A percentile compares a stretch with the other conserved stretches of the same genome.
Evolutionary conservation across 2,888 invertebrate genomes (phyloP).

Genomic region (Agonopterix arenella): DNA sequence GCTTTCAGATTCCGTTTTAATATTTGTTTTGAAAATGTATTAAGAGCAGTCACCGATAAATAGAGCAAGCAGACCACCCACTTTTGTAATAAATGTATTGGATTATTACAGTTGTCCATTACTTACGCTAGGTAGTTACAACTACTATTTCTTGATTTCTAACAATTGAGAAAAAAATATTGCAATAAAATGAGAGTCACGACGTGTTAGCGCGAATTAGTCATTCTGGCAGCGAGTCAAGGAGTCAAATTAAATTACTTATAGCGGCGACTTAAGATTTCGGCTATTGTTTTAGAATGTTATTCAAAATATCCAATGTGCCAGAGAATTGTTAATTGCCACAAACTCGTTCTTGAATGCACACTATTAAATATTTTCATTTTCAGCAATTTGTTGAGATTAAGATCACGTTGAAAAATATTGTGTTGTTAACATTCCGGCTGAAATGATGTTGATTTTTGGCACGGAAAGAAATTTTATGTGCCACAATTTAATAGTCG

Average conservation of each 20-base stretch:
- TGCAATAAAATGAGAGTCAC: slow-evolving; percentile 52
- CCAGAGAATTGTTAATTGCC: slow-evolving; percentile 19
- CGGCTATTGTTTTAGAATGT: slow-evolving; percentile 56
- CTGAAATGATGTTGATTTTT: slow-evolving; percentile 63
- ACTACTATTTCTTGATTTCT: slow-evolving; percentile 21
- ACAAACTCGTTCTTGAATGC: slow-evolving; percentile 43
- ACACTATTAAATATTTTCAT: slow-evolving; percentile 56
- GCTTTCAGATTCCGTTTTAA: too few species aligned
- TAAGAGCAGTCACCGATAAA: background rate
- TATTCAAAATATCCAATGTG: slow-evolving; percentile 39
- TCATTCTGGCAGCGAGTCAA: slow-evolving; percentile 69
- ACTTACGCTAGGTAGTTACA: slow-evolving; percentile 1
- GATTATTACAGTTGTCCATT: slow-evolving; percentile 8
- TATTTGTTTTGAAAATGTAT: background rate
- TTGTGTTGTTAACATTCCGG: slow-evolving; percentile 70
- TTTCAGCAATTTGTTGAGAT: slow-evolving; percentile 66
- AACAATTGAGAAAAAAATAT: slow-evolving; percentile 50
- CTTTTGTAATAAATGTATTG: slow-evolving; percentile 5
- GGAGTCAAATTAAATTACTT: slow-evolving; percentile 55
- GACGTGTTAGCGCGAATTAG: slow-evolving; percentile 55
- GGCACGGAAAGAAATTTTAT: slow-evolving; percentile 59
- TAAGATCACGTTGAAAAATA: slow-evolving; percentile 63
- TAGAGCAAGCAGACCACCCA: slow-evolving; percentile 4
- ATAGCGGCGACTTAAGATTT: slow-evolving; percentile 45
- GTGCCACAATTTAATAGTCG: slow-evolving; percentile 62